These are phyloP conservation scores for Sycophila texana DNA, from an alignment of 2,888 invertebrate species.

Conservation along the genomic window DNA sequence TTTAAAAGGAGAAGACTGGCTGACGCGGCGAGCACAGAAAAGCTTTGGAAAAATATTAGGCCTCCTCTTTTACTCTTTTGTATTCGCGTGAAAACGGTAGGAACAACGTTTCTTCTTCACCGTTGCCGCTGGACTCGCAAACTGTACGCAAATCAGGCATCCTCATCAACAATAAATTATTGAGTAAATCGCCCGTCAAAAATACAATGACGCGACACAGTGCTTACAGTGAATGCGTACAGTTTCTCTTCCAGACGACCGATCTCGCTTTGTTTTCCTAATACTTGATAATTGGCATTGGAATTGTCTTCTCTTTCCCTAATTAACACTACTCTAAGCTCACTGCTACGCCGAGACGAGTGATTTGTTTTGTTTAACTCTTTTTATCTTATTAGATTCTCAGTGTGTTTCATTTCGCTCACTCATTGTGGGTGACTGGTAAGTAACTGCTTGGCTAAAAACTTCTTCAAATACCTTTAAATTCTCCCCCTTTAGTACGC, in stretches of 20 bases:
- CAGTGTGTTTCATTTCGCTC: conserved; percentile 24
- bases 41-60: conserved; percentile 47
- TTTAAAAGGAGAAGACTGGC: conserved; percentile 10
- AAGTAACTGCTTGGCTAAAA: conserved; percentile 46
- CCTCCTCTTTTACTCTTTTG: conserved; percentile 31
- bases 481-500: background rate
- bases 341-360: conserved; percentile 17
- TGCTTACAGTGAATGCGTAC: conserved; percentile 23
- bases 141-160: conserved; percentile 4
- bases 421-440: conserved; percentile 41
- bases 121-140: conserved; percentile 8
- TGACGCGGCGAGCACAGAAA: conserved; percentile 29
- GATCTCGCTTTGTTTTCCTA: conserved; percentile 8
- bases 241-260: conserved; percentile 12
- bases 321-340: conserved; percentile 47
- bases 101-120: conserved; percentile 46
- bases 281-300: conserved; percentile 50
- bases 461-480: conserved; percentile 31
- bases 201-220: background rate
- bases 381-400: background rate
- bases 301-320: conserved; percentile 37
- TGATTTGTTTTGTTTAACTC: background rate
- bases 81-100: conserved; percentile 43
- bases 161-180: conserved; percentile 5
- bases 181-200: conserved; percentile 5